phyloP scores from a whole-genome alignment of 2,888 invertebrate genomes.

The Homarus gammarus region DNA sequence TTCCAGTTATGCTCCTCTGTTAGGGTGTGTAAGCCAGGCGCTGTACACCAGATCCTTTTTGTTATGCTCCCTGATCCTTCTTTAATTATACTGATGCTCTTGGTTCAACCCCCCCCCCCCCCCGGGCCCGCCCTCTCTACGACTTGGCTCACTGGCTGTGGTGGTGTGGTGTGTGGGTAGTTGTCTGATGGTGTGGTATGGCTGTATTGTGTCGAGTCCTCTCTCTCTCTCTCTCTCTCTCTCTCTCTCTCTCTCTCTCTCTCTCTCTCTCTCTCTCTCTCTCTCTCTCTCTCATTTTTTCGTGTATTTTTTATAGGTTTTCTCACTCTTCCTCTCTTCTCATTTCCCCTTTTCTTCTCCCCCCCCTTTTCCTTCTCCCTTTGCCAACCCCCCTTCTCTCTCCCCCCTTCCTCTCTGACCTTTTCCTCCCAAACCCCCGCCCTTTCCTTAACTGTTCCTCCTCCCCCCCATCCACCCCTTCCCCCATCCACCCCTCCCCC shows the following conservation, averaged over 20 bases:
- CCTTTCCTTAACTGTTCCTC: background rate
- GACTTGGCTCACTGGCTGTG: background rate
- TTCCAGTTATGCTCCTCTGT: too few relatives aligned
- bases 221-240: background rate
- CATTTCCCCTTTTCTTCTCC: background rate
- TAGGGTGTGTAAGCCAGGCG: background rate
- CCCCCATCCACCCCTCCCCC: background rate
- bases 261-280: background rate
- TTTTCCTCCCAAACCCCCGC: background rate
- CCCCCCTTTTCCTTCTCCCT: background rate
- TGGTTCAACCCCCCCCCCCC: background rate
- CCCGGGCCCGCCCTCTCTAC: constrained; percentile 6
- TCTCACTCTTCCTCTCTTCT: background rate
- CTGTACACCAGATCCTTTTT: background rate
- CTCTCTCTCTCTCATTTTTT: background rate
- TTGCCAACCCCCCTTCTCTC: background rate
- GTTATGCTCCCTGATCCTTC: background rate
- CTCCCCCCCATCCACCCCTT: background rate
- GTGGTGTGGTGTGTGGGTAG: background rate
- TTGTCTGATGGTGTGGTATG: background rate
- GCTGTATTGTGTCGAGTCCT: background rate
- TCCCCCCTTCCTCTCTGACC: too few relatives aligned
- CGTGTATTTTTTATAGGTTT: background rate
- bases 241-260: background rate
- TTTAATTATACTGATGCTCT: background rate